Conservation (phyloP, 2,797 vertebrate genomes). For the Prunella strophiata region DNA sequence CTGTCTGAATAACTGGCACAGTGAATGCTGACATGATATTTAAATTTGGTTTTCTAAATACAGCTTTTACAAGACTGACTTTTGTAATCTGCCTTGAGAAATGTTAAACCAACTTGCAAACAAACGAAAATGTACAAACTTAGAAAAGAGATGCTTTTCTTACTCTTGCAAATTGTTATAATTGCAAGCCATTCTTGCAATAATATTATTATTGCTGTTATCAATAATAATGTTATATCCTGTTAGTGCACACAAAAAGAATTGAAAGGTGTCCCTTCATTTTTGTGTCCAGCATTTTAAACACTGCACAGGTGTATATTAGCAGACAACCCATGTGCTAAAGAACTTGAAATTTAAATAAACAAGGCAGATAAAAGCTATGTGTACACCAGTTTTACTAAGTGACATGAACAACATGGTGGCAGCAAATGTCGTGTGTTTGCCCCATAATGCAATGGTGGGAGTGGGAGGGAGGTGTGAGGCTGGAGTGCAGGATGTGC, state of each 20-base stretch:
- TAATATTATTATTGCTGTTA: background rate
- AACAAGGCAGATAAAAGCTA: background rate
- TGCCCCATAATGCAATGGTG: rapidly evolving
- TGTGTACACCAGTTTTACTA: background rate
- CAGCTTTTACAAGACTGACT: background rate
- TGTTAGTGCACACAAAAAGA: background rate
- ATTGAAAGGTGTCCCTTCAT: background rate
- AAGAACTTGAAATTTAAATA: background rate
- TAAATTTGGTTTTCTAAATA: background rate
- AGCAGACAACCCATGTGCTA: background rate
- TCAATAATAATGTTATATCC: background rate
- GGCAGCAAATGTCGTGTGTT: background rate
- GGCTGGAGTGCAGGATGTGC: rapidly evolving
- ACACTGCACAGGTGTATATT: background rate
- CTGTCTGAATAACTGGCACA: background rate
- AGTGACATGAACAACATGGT: background rate
- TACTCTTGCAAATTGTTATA: background rate
- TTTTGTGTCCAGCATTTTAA: background rate
- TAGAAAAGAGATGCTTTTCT: background rate
- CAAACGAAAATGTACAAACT: background rate
- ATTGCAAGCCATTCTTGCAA: background rate
- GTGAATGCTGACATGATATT: background rate
- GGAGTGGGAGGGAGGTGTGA: background rate
- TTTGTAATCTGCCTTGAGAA: background rate
- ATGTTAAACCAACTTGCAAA: background rate